Evolutionary conservation across 2,888 invertebrate genomes (phyloP).

Genomic region (Polydrusus tereticollis): DNA sequence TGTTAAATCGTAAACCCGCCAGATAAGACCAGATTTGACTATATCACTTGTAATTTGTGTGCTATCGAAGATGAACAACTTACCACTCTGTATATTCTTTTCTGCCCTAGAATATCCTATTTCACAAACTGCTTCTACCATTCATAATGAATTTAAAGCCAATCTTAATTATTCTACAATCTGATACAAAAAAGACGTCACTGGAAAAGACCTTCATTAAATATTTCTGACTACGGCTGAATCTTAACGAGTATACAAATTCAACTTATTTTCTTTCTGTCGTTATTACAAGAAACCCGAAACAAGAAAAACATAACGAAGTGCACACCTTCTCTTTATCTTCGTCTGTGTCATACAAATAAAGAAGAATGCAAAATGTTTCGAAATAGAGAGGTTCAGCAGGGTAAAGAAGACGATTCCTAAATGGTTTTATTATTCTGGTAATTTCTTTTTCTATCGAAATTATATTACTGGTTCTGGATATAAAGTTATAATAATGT

Average conservation of each 20-base stretch:
- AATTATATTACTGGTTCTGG: no score
- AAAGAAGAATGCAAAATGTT: slow-evolving; percentile 11
- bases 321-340: slow-evolving; percentile 47
- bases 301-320: slow-evolving; percentile 44
- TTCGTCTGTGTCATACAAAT: slow-evolving; percentile 39
- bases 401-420: no score
- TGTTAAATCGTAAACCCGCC: no score
- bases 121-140: not conserved
- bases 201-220: slow-evolving; percentile 34
- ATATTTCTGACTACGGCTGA: slow-evolving; percentile 30
- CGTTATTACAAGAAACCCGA: slow-evolving; percentile 55
- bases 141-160: not conserved
- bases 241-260: slow-evolving; percentile 58
- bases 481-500: no score
- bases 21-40: no score
- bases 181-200: not conserved
- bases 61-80: no score
- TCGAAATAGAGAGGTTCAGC: slow-evolving; percentile 25
- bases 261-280: slow-evolving; percentile 55
- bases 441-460: no score
- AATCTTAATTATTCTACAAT: slow-evolving; percentile 10
- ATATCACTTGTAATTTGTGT: no score
- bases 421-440: no score
- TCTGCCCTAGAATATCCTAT: no score
- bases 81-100: no score